Conservation (phyloP, 2,113 vertebrate genomes). For the Lamprologus lemairii region DNA sequence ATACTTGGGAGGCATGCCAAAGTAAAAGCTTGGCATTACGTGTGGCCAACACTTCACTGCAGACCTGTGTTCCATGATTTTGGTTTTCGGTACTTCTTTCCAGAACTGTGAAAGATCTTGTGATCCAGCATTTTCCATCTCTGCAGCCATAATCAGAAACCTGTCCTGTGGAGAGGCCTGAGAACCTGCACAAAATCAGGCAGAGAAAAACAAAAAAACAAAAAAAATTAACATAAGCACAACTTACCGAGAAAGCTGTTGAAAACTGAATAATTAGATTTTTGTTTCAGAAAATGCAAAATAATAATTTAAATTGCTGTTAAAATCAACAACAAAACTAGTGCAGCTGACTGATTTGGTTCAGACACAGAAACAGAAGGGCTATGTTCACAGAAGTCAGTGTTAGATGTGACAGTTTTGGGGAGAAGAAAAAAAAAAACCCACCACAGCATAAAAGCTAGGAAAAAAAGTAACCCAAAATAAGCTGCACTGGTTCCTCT, state of each 20-base stretch:
- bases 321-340: not conserved
- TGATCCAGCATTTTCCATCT: conserved; percentile 82
- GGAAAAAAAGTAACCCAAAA: not conserved
- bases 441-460: not conserved
- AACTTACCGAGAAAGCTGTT: not conserved
- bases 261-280: not conserved
- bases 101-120: conserved; percentile 89
- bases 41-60: not conserved
- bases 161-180: conserved; percentile 88
- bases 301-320: not conserved
- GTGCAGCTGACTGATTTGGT: not conserved
- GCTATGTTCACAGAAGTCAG: not conserved
- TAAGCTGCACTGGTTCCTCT: not conserved
- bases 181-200: conserved; percentile 69
- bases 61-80: conserved; percentile 93
- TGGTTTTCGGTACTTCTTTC: conserved; percentile 87
- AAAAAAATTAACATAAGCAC: not conserved
- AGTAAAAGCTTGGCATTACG: not conserved
- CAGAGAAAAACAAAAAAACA: not conserved
- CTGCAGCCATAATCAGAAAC: conserved; percentile 95
- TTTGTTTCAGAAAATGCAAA: not conserved
- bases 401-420: not conserved
- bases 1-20: not conserved
- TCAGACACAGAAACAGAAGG: not conserved
- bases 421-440: rapidly evolving